Evolutionary conservation across 1,140 invertebrate genomes (phyloP).

Genomic region (Carposina sasakii): DNA sequence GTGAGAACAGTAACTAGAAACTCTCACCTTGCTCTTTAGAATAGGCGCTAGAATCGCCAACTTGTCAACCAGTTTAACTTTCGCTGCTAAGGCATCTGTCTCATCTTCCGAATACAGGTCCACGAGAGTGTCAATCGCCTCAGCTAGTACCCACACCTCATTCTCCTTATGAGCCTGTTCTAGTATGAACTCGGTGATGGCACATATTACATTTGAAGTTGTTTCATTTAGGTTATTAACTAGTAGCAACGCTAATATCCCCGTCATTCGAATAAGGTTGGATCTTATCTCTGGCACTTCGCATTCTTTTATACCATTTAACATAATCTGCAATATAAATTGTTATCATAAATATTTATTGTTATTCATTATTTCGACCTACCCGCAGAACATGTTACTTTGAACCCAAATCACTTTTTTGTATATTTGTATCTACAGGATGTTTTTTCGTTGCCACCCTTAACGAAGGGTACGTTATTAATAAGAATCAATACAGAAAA

Average conservation of each 20-base stretch:
- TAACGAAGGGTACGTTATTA: too few species aligned
- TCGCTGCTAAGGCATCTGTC: slow-evolving; percentile 76
- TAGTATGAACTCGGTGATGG: slow-evolving; percentile 71
- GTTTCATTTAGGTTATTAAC: slow-evolving; percentile 49
- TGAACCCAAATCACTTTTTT: too few species aligned
- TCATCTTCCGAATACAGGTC: slow-evolving; percentile 86
- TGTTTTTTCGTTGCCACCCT: too few species aligned
- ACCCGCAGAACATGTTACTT: too few species aligned
- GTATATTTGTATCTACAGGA: too few species aligned
- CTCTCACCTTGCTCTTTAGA: slow-evolving; percentile 79
- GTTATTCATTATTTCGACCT: too few species aligned
- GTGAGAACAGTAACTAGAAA: too few species aligned
- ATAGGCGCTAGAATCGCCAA: slow-evolving; percentile 73
- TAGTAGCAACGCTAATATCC: slow-evolving; percentile 71
- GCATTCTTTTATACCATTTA: slow-evolving; percentile 74
- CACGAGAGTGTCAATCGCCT: slow-evolving; percentile 82
- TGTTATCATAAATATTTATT: slow-evolving; percentile 13
- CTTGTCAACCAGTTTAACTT: slow-evolving; percentile 77
- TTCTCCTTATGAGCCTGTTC: slow-evolving; percentile 69
- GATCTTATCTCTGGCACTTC: slow-evolving; percentile 75
- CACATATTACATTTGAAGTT: slow-evolving; percentile 43
- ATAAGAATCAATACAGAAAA: too few species aligned
- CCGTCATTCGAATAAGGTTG: slow-evolving; percentile 81
- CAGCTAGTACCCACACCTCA: slow-evolving; percentile 81
- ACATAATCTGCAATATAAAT: slow-evolving; percentile 70